Evolutionary conservation across 2,113 vertebrate genomes (phyloP).

Genomic region (Microtus montanus): DNA sequence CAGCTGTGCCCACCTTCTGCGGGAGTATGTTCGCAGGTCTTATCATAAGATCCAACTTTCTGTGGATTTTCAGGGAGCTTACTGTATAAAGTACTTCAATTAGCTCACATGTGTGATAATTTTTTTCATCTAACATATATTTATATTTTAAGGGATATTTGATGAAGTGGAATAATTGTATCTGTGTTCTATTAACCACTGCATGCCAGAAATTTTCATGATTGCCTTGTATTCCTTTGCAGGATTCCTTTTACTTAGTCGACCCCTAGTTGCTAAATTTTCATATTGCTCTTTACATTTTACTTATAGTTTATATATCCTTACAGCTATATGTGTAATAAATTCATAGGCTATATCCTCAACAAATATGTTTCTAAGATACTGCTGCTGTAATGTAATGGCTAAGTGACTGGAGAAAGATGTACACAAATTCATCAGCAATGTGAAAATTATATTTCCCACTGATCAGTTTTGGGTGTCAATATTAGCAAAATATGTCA

Average conservation of each 20-base stretch:
- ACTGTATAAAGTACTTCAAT: neutral
- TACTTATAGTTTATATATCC: neutral
- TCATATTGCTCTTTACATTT: neutral
- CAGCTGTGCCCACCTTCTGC: neutral
- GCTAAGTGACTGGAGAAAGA: neutral
- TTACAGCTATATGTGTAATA: neutral
- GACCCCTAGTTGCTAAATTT: neutral
- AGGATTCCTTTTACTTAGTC: neutral
- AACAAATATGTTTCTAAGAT: slow-evolving; percentile 8
- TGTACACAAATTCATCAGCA: neutral
- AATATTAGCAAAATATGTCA: neutral
- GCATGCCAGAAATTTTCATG: neutral
- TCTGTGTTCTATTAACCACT: neutral
- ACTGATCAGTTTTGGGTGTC: neutral
- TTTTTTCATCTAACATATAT: neutral
- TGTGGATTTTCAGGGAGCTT: slow-evolving; percentile 6
- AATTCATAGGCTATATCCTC: neutral
- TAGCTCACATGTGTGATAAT: neutral
- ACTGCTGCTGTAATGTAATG: neutral
- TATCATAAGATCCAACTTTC: neutral
- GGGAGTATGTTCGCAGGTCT: neutral
- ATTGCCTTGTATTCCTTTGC: neutral
- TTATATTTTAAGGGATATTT: neutral
- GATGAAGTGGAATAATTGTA: neutral
- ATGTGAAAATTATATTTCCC: neutral